phyloP scores from a whole-genome alignment of 2,113 vertebrate genomes.

The Elgaria multicarinata region DNA sequence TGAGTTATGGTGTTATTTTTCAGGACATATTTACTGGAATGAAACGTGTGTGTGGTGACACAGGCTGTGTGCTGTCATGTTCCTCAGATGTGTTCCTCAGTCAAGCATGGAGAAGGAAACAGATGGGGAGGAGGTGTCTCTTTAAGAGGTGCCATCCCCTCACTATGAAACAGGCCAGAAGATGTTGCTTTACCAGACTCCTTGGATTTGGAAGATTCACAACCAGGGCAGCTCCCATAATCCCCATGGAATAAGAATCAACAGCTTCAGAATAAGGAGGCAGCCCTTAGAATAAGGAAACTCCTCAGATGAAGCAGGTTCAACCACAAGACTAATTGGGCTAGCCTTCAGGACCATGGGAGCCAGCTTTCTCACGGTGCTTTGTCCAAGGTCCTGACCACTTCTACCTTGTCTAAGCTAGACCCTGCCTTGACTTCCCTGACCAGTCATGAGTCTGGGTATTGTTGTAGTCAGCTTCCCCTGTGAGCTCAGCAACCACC shows the following conservation, averaged over 20 bases:
- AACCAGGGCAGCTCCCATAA: too few relatives aligned
- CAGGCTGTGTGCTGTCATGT: not conserved
- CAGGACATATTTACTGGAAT: not conserved
- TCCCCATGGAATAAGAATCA: not conserved
- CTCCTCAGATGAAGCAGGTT: not conserved
- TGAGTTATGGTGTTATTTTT: not conserved
- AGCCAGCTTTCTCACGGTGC: not conserved
- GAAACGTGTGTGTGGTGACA: not conserved
- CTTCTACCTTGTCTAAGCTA: not conserved
- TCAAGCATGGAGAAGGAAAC: not conserved
- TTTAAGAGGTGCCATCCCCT: not conserved
- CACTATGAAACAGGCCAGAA: not conserved
- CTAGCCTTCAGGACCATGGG: not conserved
- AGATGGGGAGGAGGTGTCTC: not conserved
- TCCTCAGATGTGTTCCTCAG: not conserved
- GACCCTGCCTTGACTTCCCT: not conserved
- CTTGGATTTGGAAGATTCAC: too few relatives aligned
- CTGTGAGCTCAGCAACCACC: not conserved
- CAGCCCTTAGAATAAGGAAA: not conserved
- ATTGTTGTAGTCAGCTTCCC: not conserved
- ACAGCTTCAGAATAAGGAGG: not conserved
- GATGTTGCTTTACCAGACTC: not conserved
- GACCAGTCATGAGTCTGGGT: too few relatives aligned
- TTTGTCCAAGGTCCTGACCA: not conserved
- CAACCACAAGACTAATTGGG: not conserved